Percentiles rank a stretch among this genome's conserved stretches.
phyloP scores from a whole-genome alignment of 2,113 vertebrate species.

The Syngnathoides biaculeatus region DNA sequence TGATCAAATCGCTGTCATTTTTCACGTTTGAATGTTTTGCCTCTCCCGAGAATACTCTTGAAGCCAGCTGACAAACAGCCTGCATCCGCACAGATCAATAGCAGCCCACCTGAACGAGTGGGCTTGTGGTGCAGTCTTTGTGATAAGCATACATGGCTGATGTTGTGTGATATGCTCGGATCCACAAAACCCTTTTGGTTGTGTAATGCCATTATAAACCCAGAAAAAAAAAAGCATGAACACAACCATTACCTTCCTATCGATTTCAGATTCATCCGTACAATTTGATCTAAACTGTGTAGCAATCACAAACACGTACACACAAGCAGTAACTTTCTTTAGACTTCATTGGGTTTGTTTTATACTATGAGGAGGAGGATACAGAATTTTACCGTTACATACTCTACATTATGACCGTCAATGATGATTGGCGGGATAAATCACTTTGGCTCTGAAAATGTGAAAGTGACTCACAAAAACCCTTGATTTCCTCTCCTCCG shows the following conservation, averaged over 20 bases:
- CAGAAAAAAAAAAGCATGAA: no score
- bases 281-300: not conserved
- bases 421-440: no score
- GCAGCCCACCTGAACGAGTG: conserved; percentile 51
- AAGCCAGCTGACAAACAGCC: conserved; percentile 41
- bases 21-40: conserved; percentile 16
- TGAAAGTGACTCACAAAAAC: no score
- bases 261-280: no score
- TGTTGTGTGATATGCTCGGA: conserved; percentile 44
- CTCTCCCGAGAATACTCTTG: conserved; percentile 15
- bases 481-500: no score
- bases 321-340: no score
- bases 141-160: conserved; percentile 39
- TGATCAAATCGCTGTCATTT: conserved; percentile 2
- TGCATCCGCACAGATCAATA: conserved; percentile 42
- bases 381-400: no score
- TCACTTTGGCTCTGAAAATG: no score
- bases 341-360: no score
- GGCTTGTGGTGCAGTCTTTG: conserved; percentile 38
- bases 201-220: conserved; percentile 33
- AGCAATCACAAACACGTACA: conserved; percentile 23
- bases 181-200: conserved; percentile 43
- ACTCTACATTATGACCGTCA: no score
- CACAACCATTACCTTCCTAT: not conserved
- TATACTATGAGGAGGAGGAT: no score